A percentile compares a stretch with the other conserved stretches of the same genome.
Conservation (phyloP, 2,113 vertebrate genomes). For the Cyanocitta stelleri region DNA sequence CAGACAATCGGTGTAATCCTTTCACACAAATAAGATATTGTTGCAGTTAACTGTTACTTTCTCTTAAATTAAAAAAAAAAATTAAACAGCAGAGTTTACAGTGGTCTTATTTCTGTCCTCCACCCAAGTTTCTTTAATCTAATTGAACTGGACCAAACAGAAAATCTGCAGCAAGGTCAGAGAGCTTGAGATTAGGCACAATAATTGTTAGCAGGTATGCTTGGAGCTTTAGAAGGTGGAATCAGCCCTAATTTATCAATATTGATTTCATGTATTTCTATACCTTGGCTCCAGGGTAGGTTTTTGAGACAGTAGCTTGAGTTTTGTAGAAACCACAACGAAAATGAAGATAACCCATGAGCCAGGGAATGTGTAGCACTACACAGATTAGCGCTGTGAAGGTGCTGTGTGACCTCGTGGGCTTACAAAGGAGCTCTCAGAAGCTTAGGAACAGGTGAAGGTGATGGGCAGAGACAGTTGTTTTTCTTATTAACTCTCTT, state of each 20-base stretch:
- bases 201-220: background rate
- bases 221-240: background rate
- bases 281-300: background rate
- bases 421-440: background rate
- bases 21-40: background rate
- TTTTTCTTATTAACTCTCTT: background rate
- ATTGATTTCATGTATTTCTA: background rate
- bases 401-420: background rate
- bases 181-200: background rate
- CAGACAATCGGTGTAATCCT: slow-evolving; percentile 33
- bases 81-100: background rate
- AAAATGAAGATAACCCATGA: background rate
- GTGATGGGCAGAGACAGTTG: background rate
- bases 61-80: background rate
- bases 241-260: background rate
- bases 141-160: background rate
- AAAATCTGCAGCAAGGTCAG: background rate
- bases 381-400: background rate
- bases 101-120: background rate
- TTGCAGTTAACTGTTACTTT: background rate
- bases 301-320: background rate
- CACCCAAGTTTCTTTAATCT: fast-evolving
- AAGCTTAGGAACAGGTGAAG: background rate
- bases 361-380: background rate
- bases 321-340: background rate